Evolutionary conservation across 37 sponge, comb jelly and placozoan species (phyloP).

Genomic region (Amphimedon queenslandica): DNA sequence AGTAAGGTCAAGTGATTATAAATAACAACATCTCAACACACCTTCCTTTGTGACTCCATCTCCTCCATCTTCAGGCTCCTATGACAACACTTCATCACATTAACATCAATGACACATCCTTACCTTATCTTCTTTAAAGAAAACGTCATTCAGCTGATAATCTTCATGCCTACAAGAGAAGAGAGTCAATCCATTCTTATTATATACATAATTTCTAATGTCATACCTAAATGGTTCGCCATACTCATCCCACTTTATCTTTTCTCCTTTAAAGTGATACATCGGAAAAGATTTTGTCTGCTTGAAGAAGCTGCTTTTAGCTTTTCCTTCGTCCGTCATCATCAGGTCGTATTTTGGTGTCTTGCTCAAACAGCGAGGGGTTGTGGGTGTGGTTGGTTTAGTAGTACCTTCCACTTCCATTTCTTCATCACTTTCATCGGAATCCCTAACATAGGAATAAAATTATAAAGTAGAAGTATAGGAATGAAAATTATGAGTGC

Average conservation of each 20-base stretch:
- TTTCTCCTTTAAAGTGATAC: conserved; percentile 88
- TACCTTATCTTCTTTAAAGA: too few species aligned
- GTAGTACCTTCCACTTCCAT: conserved; percentile 49
- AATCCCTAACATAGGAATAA: neutral
- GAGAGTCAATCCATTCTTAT: neutral
- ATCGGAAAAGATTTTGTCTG: conserved; percentile 86
- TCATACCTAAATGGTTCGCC: conserved; percentile 90
- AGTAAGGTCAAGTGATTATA: too few species aligned
- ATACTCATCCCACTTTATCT: conserved; percentile 93
- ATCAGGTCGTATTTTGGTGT: conserved; percentile 68
- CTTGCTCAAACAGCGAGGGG: conserved; percentile 20
- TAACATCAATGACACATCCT: neutral
- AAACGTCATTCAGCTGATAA: conserved; percentile 32
- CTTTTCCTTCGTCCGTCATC: conserved; percentile 54
- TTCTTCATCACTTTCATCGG: conserved; percentile 79
- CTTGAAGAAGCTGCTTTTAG: conserved; percentile 87
- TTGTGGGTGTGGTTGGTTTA: conserved; percentile 1
- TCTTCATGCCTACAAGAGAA: conserved; percentile 32
- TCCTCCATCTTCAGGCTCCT: neutral
- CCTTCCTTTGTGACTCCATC: too few species aligned
- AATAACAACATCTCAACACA: too few species aligned
- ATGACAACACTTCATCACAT: conserved; percentile 1
- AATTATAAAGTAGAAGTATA: too few species aligned
- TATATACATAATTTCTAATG: neutral
- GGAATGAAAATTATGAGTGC: too few species aligned